These are phyloP conservation scores for Anthopleura xanthogrammica DNA, from an alignment of 92 coral and sea anemone genomes.

Conservation along the genomic window DNA sequence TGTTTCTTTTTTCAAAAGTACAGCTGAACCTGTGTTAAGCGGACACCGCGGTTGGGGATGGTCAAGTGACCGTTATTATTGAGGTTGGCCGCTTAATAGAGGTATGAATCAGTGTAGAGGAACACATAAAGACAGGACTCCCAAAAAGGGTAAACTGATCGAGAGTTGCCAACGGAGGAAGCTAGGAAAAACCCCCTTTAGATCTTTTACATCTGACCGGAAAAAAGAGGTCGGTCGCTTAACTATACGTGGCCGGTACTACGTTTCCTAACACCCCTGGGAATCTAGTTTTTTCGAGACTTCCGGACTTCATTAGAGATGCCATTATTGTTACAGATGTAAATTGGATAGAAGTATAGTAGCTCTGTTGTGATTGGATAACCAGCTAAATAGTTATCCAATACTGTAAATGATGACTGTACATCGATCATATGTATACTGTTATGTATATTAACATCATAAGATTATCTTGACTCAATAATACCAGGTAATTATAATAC, in stretches of 20 bases:
- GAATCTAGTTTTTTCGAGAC: not conserved
- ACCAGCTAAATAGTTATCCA: not conserved
- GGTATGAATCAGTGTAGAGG: no score
- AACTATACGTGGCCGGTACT: no score
- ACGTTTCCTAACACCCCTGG: not conserved
- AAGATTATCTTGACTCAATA: not conserved
- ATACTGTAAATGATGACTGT: not conserved
- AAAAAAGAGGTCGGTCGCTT: no score
- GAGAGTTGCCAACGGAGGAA: no score
- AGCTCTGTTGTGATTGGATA: not conserved
- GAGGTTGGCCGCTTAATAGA: no score
- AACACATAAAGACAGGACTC: no score
- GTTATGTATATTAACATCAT: not conserved
- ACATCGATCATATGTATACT: not conserved
- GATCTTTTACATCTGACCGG: no score
- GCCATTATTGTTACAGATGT: not conserved
- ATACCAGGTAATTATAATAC: not conserved
- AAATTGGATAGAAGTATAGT: not conserved
- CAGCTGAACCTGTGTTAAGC: no score
- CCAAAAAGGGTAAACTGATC: no score
- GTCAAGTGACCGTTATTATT: no score
- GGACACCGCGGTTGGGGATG: no score
- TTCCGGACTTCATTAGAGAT: not conserved
- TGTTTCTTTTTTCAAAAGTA: not conserved
- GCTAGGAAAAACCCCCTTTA: no score